A percentile compares a stretch with the other conserved stretches of the same genome.
phyloP scores from a whole-genome alignment of 2,888 invertebrate genomes.

The Uloborus plumipes region DNA sequence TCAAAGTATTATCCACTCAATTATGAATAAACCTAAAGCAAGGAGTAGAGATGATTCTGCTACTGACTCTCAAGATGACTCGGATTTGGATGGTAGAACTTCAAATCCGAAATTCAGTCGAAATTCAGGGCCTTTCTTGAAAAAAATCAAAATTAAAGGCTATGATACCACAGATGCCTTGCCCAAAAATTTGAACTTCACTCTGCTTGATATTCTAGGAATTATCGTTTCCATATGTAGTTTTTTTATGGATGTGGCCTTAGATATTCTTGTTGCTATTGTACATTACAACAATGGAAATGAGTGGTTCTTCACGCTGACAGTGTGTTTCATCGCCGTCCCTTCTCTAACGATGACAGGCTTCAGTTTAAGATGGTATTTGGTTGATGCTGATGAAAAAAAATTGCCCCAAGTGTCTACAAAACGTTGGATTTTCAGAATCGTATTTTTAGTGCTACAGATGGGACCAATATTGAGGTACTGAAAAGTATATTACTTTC shows the following conservation, averaged over 20 bases:
- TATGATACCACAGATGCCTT: slow-evolving; percentile 62
- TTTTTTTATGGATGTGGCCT: slow-evolving; percentile 66
- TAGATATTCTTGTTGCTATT: slow-evolving; percentile 66
- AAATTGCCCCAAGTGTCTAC: slow-evolving; percentile 53
- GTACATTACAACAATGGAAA: slow-evolving; percentile 68
- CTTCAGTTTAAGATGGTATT: slow-evolving; percentile 80
- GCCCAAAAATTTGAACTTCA: slow-evolving; percentile 63
- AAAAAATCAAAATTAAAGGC: slow-evolving; percentile 61
- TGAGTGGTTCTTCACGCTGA: slow-evolving; percentile 78
- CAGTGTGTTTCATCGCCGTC: slow-evolving; percentile 79
- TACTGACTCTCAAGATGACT: slow-evolving; percentile 60
- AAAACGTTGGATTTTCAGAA: slow-evolving; percentile 66
- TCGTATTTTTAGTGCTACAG: slow-evolving; percentile 76
- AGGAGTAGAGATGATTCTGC: slow-evolving; percentile 43
- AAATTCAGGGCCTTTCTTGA: slow-evolving; percentile 29
- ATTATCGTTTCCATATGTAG: slow-evolving; percentile 66
- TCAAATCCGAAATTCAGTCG: slow-evolving; percentile 32
- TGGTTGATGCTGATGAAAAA: slow-evolving; percentile 65
- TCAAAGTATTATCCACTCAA: not conserved
- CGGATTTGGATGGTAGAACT: slow-evolving; percentile 45
- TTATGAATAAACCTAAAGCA: slow-evolving; percentile 23
- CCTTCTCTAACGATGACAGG: slow-evolving; percentile 83
- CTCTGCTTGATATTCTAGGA: slow-evolving; percentile 59
- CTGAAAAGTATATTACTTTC: not conserved
- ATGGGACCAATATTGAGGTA: slow-evolving; percentile 81